These are phyloP conservation scores for Marmota flaviventris DNA, from an alignment of 2,113 vertebrate species.

Conservation along the genomic window DNA sequence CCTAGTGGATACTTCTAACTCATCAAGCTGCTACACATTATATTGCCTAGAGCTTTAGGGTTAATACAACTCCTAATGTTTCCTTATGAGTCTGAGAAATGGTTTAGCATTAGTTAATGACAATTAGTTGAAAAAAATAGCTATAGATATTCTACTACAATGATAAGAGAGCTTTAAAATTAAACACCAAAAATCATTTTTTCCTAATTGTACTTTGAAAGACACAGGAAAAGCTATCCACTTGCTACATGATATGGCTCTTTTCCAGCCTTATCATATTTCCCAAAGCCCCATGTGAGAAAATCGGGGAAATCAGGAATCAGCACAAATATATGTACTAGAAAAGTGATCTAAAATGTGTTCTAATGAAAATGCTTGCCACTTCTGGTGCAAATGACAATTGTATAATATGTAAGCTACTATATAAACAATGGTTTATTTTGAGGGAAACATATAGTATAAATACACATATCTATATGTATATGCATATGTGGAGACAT, in stretches of 20 bases:
- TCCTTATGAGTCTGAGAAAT: not conserved
- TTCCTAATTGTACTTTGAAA: conserved; percentile 16
- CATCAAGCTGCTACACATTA: not conserved
- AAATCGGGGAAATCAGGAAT: not conserved
- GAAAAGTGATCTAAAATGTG: not conserved
- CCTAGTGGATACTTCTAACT: not conserved
- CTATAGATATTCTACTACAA: not conserved
- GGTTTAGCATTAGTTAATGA: not conserved
- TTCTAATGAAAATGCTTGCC: not conserved
- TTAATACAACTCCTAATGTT: not conserved
- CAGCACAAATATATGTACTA: not conserved
- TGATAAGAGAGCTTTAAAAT: conserved; percentile 30
- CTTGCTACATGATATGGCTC: not conserved
- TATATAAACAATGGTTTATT: not conserved
- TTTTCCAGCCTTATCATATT: not conserved
- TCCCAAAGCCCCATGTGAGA: not conserved
- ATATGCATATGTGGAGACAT: not conserved
- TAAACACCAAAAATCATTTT: not conserved
- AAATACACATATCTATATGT: not conserved
- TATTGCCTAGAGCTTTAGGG: not conserved
- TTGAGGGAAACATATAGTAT: not conserved
- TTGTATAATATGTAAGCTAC: not conserved
- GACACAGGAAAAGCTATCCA: not conserved
- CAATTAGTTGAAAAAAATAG: not conserved
- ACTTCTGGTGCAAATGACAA: not conserved